Base-by-base conservation (phyloP, 2,797 vertebrate species). In the Cuniculus paca region DNA sequence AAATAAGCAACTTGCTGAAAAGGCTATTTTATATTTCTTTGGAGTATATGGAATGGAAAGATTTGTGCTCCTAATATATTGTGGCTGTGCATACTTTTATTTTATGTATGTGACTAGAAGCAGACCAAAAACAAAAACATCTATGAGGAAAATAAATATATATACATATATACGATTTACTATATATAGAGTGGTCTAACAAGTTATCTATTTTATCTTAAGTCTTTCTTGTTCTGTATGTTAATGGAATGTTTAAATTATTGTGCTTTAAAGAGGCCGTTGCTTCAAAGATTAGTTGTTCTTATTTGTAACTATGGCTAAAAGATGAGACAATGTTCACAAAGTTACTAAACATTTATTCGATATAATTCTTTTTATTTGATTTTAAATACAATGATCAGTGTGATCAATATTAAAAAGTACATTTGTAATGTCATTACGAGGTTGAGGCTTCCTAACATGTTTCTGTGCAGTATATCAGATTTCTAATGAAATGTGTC, bases 401-500 rank as follows among this genome's bases (percentile, higher is more conserved):
- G 36, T 50, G 26, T 61, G 88, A 74, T 24, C 48, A 84, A 77
- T 16, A 54, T 72, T 78, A 54, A 65, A 83, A 93, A 91, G 34
- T 24, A 36, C 11, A 87, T 24, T 14, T 68, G 28, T 68, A 77
- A 94, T 48, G 17, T 80, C 81, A 77, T 16, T 26, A 6, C 19
- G 60, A 77, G 36, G 6, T 19, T 63, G 61, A 84, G 75, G 42
- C 8, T 56, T 52, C 3, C 24, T 42, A 48, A 75, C 80, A 20
- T 52, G 50, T 85, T 7, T 89, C 84, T 88, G 6, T 74, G 24
- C 14, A 93, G 56, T 52, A 78, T 81, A 85, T 74, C 36, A 90
- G 58, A 91, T 94, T 91, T 87, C 52, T 96, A 90, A 93, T 93
- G 48, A 88, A 96, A 94, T 77, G 8, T 48, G 8, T 91, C 54